phyloP scores from a whole-genome alignment of 2,888 invertebrate genomes.

The Pristionchus fissidentatus region DNA sequence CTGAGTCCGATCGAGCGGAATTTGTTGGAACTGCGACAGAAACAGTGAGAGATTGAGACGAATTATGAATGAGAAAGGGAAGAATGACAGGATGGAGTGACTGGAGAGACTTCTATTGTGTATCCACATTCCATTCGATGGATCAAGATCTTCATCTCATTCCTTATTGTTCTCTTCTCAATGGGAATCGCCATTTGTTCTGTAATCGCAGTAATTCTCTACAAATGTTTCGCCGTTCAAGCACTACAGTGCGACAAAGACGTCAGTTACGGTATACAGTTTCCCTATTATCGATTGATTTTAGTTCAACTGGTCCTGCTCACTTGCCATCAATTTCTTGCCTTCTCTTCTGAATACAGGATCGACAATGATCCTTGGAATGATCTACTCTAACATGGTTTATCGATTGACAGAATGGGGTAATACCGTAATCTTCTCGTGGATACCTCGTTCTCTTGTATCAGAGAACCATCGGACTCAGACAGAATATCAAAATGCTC shows the following conservation, averaged over 20 bases:
- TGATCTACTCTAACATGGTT: slow-evolving; percentile 76
- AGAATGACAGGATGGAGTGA: slow-evolving; percentile 76
- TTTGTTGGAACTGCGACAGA: slow-evolving; percentile 68
- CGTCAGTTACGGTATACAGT: too few species aligned
- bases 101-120: slow-evolving; percentile 75
- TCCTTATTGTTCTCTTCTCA: slow-evolving; percentile 56
- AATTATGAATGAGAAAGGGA: slow-evolving; percentile 27
- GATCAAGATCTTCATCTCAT: slow-evolving; percentile 55
- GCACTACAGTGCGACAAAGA: slow-evolving; percentile 56
- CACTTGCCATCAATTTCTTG: slow-evolving; percentile 76
- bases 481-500: slow-evolving; percentile 77
- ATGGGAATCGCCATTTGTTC: slow-evolving; percentile 58
- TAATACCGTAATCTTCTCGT: too few species aligned
- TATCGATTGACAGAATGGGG: slow-evolving; percentile 75
- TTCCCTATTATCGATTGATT: neutral
- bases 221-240: slow-evolving; percentile 59
- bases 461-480: slow-evolving; percentile 78
- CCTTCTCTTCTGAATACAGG: slow-evolving; percentile 77
- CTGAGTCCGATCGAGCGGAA: slow-evolving; percentile 78
- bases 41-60: neutral
- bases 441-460: slow-evolving; percentile 49
- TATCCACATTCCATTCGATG: slow-evolving; percentile 74
- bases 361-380: slow-evolving; percentile 77
- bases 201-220: slow-evolving; percentile 59
- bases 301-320: slow-evolving; percentile 62